Evolutionary conservation across 53 echinoderm and acorn worm genomes (phyloP).

Genomic region (Apostichopus leukothele): DNA sequence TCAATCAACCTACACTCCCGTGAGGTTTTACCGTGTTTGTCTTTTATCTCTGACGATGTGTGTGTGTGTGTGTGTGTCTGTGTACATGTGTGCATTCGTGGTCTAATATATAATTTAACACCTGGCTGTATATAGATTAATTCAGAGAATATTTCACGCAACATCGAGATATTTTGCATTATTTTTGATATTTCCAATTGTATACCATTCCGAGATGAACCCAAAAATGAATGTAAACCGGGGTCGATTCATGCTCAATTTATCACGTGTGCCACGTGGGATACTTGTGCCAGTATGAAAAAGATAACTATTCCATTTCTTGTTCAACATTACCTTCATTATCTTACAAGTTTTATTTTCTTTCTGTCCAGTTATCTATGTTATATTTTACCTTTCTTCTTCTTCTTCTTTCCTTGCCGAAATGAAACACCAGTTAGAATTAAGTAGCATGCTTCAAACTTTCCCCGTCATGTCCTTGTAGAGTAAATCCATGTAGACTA

Average conservation of each 20-base stretch:
- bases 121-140: too few relatives aligned
- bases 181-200: too few relatives aligned
- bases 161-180: too few relatives aligned
- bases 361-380: background rate
- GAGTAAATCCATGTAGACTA: constrained; percentile 30
- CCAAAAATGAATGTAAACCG: too few relatives aligned
- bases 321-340: constrained; percentile 1
- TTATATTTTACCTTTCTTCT: background rate
- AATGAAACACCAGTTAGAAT: background rate
- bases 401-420: background rate
- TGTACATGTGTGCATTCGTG: too few relatives aligned
- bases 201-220: constrained; percentile 8
- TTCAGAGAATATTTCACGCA: too few relatives aligned
- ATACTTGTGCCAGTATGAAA: background rate
- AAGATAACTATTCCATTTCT: constrained; percentile 21
- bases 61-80: too few relatives aligned
- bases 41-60: background rate
- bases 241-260: constrained; percentile 21
- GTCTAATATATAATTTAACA: too few relatives aligned
- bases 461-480: constrained; percentile 17
- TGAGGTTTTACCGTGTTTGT: background rate
- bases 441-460: background rate
- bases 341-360: constrained; percentile 3
- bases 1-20: too few relatives aligned
- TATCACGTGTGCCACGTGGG: constrained; percentile 26